phyloP scores from a whole-genome alignment of 2,113 vertebrate species.

The Rhegmatorhina hoffmannsi region DNA sequence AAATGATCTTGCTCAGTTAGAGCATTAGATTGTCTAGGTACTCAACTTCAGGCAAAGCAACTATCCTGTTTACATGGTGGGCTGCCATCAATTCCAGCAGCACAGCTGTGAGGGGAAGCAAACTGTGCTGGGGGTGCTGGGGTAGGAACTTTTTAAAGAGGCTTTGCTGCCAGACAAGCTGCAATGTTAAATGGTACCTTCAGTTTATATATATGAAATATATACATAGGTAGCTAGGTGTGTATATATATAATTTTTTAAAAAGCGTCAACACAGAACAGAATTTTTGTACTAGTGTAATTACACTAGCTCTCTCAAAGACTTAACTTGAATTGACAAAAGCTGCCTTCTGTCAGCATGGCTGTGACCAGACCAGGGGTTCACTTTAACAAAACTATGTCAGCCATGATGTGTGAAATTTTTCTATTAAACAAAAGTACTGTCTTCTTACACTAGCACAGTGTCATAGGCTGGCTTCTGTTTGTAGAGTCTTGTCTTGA shows the following conservation, averaged over 20 bases:
- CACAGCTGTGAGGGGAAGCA: neutral
- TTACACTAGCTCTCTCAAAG: neutral
- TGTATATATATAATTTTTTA: neutral
- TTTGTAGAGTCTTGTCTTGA: neutral
- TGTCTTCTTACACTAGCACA: neutral
- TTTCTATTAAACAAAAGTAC: constrained; percentile 10
- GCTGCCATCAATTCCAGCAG: neutral
- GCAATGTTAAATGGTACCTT: neutral
- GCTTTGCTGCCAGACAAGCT: neutral
- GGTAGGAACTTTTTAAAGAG: neutral
- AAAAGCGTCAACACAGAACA: neutral
- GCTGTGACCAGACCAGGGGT: neutral
- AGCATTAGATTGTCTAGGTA: neutral
- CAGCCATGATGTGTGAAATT: neutral
- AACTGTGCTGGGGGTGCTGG: neutral
- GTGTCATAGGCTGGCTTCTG: constrained; percentile 4
- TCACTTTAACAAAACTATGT: neutral
- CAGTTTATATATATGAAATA: neutral
- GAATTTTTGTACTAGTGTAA: neutral
- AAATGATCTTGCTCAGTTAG: neutral
- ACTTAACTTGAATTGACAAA: constrained; percentile 9
- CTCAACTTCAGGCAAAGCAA: neutral
- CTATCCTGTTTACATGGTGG: accelerated
- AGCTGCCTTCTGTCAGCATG: neutral
- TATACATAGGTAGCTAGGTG: neutral